These are phyloP conservation scores for Crocodylus rhombifer DNA, from an alignment of 2,797 vertebrate genomes.

Conservation along the genomic window DNA sequence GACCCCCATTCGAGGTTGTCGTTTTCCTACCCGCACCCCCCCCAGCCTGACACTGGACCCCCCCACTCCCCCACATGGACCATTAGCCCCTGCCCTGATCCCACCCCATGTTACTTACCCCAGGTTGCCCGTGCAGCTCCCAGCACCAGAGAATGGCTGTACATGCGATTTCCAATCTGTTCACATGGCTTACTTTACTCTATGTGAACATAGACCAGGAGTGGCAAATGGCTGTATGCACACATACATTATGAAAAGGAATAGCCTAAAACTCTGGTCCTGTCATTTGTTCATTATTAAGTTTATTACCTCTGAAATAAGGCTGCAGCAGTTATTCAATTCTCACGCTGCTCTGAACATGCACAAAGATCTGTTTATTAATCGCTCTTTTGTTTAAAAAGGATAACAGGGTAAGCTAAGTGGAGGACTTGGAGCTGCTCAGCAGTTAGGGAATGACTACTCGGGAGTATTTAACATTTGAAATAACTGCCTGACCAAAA, in stretches of 20 bases:
- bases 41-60: no score
- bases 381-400: conserved; percentile 62
- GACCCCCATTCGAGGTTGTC: no score
- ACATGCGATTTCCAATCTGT: no score
- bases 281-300: conserved; percentile 66
- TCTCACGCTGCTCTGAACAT: not conserved
- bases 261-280: conserved; percentile 45
- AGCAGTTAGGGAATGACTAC: conserved; percentile 39
- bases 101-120: no score
- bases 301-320: conserved; percentile 70
- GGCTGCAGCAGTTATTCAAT: conserved; percentile 35
- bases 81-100: no score
- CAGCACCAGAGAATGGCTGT: no score
- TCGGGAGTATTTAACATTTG: conserved; percentile 54
- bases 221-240: no score
- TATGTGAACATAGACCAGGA: no score
- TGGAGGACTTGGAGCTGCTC: conserved; percentile 36
- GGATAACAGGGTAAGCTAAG: conserved; percentile 32
- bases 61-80: no score
- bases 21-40: no score
- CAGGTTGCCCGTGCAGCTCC: no score
- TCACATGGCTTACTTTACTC: no score
- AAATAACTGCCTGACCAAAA: conserved; percentile 50
- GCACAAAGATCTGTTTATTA: conserved; percentile 50
- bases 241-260: conserved; percentile 64